These are phyloP conservation scores for Xiphophorus hellerii DNA, from an alignment of 2,113 vertebrate species.

Conservation along the genomic window DNA sequence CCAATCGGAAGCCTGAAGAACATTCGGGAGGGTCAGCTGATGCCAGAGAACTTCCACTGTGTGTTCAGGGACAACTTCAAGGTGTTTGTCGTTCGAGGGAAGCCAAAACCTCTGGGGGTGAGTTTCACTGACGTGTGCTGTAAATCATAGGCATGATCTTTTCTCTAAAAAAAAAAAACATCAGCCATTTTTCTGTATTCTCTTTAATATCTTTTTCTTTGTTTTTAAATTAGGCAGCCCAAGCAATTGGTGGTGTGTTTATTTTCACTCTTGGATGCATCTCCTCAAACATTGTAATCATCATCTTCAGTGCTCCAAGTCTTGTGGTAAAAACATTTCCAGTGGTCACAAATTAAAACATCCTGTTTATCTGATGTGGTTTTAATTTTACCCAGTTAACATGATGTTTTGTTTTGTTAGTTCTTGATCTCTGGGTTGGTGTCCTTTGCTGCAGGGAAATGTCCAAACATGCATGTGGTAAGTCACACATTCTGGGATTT, in stretches of 20 bases:
- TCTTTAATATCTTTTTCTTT: neutral
- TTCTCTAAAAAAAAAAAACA: neutral
- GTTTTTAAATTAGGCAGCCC: constrained; percentile 65
- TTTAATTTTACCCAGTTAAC: neutral
- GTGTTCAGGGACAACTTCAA: constrained; percentile 79
- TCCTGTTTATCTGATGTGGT: neutral
- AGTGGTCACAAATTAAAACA: neutral
- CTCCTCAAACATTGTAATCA: fast-evolving
- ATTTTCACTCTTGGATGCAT: constrained; percentile 57
- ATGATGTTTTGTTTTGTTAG: constrained; percentile 45
- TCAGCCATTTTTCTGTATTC: neutral
- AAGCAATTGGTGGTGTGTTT: constrained; percentile 66
- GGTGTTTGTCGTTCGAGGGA: constrained; percentile 66
- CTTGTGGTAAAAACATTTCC: constrained; percentile 62
- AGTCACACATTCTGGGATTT: constrained; percentile 21
- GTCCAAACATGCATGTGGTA: constrained; percentile 74
- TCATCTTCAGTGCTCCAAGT: constrained; percentile 27
- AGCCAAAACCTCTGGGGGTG: constrained; percentile 77
- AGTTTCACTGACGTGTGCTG: constrained; percentile 4
- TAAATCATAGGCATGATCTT: neutral
- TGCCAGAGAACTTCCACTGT: constrained; percentile 76
- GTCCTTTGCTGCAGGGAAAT: constrained; percentile 65
- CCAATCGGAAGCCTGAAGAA: constrained; percentile 60
- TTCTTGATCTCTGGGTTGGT: constrained; percentile 71
- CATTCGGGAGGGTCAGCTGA: constrained; percentile 38